These are phyloP conservation scores for Oreochromis aureus DNA, from an alignment of 2,113 vertebrate genomes.

Conservation along the genomic window DNA sequence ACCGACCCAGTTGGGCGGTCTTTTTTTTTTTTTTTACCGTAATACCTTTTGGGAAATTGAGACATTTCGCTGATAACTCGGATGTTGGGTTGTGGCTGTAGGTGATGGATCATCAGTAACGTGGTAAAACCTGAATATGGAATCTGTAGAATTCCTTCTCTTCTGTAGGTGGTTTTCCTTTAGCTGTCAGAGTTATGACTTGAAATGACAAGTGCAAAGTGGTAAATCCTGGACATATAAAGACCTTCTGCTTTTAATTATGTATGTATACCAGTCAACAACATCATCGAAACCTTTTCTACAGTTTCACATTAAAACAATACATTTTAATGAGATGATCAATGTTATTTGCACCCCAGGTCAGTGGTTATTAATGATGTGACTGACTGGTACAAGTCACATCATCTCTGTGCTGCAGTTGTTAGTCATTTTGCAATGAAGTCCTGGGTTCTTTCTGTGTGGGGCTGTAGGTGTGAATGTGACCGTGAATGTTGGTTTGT, in stretches of 20 bases:
- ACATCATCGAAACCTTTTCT: neutral
- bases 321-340: neutral
- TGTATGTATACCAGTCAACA: neutral
- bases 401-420: neutral
- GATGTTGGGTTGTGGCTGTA: accelerated
- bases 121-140: neutral
- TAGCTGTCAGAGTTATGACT: neutral
- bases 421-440: neutral
- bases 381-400: neutral
- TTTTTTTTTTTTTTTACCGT: neutral
- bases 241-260: neutral
- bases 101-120: neutral
- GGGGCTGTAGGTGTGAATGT: neutral
- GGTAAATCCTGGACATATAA: neutral
- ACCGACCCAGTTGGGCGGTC: neutral
- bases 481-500: accelerated
- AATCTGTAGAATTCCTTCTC: neutral
- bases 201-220: neutral
- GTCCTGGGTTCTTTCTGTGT: neutral
- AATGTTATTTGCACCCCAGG: no score
- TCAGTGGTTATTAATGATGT: neutral
- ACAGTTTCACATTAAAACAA: neutral
- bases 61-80: neutral
- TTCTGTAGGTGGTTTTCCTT: neutral
- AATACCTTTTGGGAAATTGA: neutral